These are phyloP conservation scores for Empidonax traillii DNA, from an alignment of 2,113 vertebrate species.

Conservation along the genomic window DNA sequence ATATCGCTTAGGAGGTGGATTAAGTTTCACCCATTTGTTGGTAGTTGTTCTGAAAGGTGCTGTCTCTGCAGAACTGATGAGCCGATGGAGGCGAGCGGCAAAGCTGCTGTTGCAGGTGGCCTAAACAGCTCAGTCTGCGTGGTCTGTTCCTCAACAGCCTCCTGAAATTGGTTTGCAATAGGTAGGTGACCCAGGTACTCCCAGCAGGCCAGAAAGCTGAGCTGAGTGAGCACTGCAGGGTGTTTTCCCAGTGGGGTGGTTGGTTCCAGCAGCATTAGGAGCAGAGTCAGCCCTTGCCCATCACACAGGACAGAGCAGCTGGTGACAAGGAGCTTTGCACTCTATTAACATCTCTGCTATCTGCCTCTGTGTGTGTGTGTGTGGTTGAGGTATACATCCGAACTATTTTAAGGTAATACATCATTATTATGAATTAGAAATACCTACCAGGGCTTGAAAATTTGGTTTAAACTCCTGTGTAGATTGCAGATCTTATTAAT, in stretches of 20 bases:
- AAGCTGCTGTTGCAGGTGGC: neutral
- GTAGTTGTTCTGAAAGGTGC: neutral
- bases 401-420: neutral
- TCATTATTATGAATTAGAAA: neutral
- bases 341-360: neutral
- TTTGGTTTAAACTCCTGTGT: neutral
- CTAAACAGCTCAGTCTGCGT: neutral
- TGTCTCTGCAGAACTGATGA: neutral
- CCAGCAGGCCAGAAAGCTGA: neutral
- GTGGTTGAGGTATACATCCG: neutral
- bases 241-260: neutral
- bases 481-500: neutral
- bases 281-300: neutral
- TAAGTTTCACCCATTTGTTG: neutral
- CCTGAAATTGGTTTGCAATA: neutral
- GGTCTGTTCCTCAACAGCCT: neutral
- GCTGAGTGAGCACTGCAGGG: accelerated
- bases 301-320: neutral
- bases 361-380: no score
- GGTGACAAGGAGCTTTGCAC: neutral
- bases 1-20: neutral
- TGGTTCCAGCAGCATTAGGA: neutral
- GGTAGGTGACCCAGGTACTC: neutral
- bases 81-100: neutral
- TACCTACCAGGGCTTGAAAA: neutral